Evolutionary conservation across 2,888 invertebrate species (phyloP).

Genomic region (Acleris holmiana): DNA sequence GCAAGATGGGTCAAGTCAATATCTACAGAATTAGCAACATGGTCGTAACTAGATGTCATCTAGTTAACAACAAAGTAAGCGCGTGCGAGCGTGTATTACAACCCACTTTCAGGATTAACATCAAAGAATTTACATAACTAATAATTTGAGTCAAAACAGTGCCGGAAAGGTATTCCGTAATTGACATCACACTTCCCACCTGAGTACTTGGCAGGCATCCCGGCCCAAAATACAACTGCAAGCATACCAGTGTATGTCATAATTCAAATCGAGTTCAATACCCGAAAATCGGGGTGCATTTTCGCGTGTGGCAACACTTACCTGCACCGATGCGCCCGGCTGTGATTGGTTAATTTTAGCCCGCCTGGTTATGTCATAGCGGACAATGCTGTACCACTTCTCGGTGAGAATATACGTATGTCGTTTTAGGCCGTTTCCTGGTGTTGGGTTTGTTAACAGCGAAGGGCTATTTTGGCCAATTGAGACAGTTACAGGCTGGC

Average conservation of each 20-base stretch:
- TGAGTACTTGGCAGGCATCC: constrained; percentile 64
- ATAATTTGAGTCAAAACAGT: constrained; percentile 47
- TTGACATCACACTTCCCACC: constrained; percentile 65
- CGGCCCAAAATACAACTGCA: constrained; percentile 49
- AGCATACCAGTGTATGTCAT: constrained; percentile 38
- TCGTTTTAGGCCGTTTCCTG: constrained; percentile 23
- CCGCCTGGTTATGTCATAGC: constrained; percentile 71
- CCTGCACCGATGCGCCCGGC: constrained; percentile 76
- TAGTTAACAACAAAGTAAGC: no score
- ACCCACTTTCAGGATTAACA: constrained; percentile 9
- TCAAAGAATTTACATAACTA: constrained; percentile 21
- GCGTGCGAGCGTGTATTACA: no score
- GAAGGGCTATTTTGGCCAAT: constrained; percentile 26
- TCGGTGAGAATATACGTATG: constrained; percentile 5
- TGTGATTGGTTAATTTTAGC: constrained; percentile 74
- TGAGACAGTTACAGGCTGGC: constrained; percentile 14
- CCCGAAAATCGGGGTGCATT: constrained; percentile 55
- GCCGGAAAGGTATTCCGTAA: constrained; percentile 56
- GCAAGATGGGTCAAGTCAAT: no score
- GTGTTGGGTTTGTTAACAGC: constrained; percentile 24
- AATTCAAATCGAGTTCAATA: constrained; percentile 45
- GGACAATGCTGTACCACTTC: constrained; percentile 59
- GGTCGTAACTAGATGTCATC: no score
- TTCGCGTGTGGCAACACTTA: constrained; percentile 48
- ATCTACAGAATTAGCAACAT: no score